A percentile compares a stretch with the other conserved stretches of the same genome.
phyloP scores from a whole-genome alignment of 2,797 vertebrate genomes.

The Acrossocheilus fasciatus region DNA sequence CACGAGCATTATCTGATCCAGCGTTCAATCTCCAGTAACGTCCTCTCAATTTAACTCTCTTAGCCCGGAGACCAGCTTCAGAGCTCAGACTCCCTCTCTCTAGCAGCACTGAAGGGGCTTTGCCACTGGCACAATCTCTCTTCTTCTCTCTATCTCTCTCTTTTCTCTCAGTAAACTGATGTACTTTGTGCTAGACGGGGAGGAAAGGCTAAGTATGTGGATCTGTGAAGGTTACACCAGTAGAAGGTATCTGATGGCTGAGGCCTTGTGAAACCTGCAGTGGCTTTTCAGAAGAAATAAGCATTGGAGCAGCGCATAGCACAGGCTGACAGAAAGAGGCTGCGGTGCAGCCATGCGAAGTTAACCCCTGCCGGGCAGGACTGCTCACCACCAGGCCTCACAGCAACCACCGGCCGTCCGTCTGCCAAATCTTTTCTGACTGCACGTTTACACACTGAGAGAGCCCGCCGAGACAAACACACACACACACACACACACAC shows the following conservation, averaged over 20 bases:
- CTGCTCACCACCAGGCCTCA: constrained; percentile 63
- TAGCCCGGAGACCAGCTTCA: constrained; percentile 62
- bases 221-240: constrained; percentile 82
- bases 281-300: constrained; percentile 84
- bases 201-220: constrained; percentile 84
- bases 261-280: constrained; percentile 82
- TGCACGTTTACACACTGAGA: constrained; percentile 84
- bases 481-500: constrained; percentile 49
- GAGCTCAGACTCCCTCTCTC: constrained; percentile 50
- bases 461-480: constrained; percentile 51
- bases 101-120: constrained; percentile 67
- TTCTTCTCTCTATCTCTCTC: constrained; percentile 20
- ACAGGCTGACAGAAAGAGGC: constrained; percentile 92
- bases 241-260: constrained; percentile 83
- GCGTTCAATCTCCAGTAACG: constrained; percentile 42
- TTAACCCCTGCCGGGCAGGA: constrained; percentile 88
- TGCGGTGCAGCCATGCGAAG: constrained; percentile 86
- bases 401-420: constrained; percentile 55
- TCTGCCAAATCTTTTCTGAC: constrained; percentile 85
- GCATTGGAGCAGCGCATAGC: constrained; percentile 77
- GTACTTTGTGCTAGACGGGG: constrained; percentile 82
- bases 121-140: constrained; percentile 72
- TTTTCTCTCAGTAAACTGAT: constrained; percentile 70
- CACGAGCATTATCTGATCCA: constrained; percentile 56
- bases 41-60: constrained; percentile 51